These are phyloP conservation scores for Taenioides sp. DNA, from an alignment of 2,797 vertebrate genomes.

Conservation along the genomic window DNA sequence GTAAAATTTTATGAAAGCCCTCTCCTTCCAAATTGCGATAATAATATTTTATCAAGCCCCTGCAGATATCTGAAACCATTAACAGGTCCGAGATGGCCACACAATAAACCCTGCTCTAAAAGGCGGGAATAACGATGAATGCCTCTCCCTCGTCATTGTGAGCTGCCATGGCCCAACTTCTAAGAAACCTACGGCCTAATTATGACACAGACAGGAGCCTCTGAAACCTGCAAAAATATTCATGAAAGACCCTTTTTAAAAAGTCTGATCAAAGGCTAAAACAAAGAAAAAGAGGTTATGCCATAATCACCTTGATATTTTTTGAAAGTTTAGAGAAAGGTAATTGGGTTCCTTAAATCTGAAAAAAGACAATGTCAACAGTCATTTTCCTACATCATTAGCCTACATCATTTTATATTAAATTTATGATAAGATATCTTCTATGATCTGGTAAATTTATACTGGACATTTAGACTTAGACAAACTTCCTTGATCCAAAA, in stretches of 20 bases:
- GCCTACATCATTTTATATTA: conserved; percentile 15
- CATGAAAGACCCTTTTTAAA: conserved; percentile 47
- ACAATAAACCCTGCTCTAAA: conserved; percentile 43
- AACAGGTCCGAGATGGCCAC: conserved; percentile 40
- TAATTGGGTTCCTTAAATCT: conserved; percentile 56
- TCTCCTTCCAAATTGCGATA: conserved; percentile 51
- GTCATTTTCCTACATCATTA: conserved; percentile 9
- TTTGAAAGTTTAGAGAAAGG: conserved; percentile 48
- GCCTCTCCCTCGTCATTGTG: conserved; percentile 24
- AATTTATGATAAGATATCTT: conserved; percentile 24
- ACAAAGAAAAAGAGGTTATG: conserved; percentile 33
- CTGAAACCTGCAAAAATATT: conserved; percentile 60
- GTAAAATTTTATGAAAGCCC: conserved; percentile 50
- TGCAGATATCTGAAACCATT: conserved; percentile 34
- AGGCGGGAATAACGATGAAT: conserved; percentile 32
- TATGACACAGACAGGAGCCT: conserved; percentile 44
- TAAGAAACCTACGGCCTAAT: conserved; percentile 48
- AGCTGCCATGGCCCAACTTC: conserved; percentile 17
- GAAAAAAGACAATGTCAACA: conserved; percentile 27
- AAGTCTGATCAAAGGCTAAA: conserved; percentile 42
- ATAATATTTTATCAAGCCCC: conserved; percentile 39
- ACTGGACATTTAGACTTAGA: not conserved
- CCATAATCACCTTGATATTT: conserved; percentile 41
- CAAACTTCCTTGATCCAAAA: too few species aligned
- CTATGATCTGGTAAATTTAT: conserved; percentile 9